Evolutionary conservation across 2,113 vertebrate genomes (phyloP), one percentile per base, ranked within the genome.

Genomic region (Andinoacara biseriatus): DNA sequence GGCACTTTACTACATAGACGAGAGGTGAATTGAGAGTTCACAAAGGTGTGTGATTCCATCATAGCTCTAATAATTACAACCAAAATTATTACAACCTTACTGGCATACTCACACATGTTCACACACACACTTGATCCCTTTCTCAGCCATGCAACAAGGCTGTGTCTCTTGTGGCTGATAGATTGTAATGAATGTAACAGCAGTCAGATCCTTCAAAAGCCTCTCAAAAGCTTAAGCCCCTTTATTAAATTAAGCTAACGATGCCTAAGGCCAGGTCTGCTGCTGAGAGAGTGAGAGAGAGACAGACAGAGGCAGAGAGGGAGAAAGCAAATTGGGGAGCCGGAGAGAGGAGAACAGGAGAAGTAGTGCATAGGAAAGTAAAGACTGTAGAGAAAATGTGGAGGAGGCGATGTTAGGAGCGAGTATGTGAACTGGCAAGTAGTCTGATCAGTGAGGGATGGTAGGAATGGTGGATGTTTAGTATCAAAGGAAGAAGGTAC

Each of bases 131-230:
- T 74, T 56, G 46, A 80, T 87, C 81, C 78, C 74, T 75, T 82
- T 80, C 82, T 90, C 80, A 89, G 78, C 86, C 63, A 87, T 88
- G 88, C 92, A 88, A 89, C 87, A 87, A 89, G 91, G 86, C 85
- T 91, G 86, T 86, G 92, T 95, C 95, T 95, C 94, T 92, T 85
- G 94, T 94, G 94, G 94, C 94, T 95, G 95, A 95, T 95, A 94
- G 94, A 94, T 93, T 95, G 94, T 95, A 95, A 95, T 96, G 94
- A 96, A 96, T 96, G 95, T 95, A 94, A 95, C 93, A 95, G 94
- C 94, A 94, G 92, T 90, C 91, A 93, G 94, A 95, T 93, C 93
- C 94, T 95, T 95, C 92, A 95, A 94, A 95, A 96, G 94, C 94
- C 92, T 94, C 93, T 95, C 94, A 93, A 92, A 95, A 95, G 94